Percentiles rank a stretch among this genome's conserved stretches.
These are phyloP conservation scores for Phaethornis superciliosus DNA, from an alignment of 2,113 vertebrate species.

Conservation along the genomic window DNA sequence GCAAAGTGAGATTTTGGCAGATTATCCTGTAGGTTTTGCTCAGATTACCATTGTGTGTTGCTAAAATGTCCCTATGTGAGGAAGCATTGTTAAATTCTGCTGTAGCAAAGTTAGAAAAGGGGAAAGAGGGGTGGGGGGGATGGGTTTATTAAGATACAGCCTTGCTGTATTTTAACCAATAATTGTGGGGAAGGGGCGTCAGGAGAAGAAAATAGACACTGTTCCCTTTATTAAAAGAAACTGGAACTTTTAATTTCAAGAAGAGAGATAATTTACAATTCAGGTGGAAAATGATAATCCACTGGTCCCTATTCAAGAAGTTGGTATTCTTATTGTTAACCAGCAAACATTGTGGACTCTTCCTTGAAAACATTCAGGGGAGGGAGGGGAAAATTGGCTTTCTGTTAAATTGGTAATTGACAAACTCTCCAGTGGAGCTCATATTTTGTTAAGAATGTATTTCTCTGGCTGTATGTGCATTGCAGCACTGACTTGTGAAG, in stretches of 20 bases:
- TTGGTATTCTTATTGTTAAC: slow-evolving; percentile 65
- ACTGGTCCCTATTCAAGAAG: slow-evolving; percentile 65
- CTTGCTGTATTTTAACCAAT: slow-evolving; percentile 79
- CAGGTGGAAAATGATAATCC: slow-evolving; percentile 25
- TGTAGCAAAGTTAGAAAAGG: slow-evolving; percentile 44
- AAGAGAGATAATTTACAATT: slow-evolving; percentile 24
- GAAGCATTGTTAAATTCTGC: slow-evolving; percentile 76
- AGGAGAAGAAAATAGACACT: slow-evolving; percentile 74
- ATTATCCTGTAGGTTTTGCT: not conserved
- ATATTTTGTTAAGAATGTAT: slow-evolving; percentile 69
- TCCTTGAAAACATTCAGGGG: slow-evolving; percentile 67
- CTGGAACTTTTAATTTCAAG: slow-evolving; percentile 62
- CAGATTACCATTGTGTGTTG: not conserved
- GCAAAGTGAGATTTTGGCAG: not conserved
- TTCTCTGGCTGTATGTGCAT: slow-evolving; percentile 28
- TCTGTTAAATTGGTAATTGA: slow-evolving; percentile 75
- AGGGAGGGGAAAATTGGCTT: slow-evolving; percentile 73
- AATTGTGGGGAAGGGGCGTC: slow-evolving; percentile 63
- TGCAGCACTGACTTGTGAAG: slow-evolving; percentile 38
- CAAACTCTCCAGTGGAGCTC: slow-evolving; percentile 76
- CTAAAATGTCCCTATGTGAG: accelerated
- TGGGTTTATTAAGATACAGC: slow-evolving; percentile 71
- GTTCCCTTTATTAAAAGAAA: slow-evolving; percentile 77
- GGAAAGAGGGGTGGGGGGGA: slow-evolving; percentile 35
- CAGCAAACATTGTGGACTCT: slow-evolving; percentile 58